Evolutionary conservation across 2,797 vertebrate genomes (phyloP).

Genomic region (Cheirogaleus major): DNA sequence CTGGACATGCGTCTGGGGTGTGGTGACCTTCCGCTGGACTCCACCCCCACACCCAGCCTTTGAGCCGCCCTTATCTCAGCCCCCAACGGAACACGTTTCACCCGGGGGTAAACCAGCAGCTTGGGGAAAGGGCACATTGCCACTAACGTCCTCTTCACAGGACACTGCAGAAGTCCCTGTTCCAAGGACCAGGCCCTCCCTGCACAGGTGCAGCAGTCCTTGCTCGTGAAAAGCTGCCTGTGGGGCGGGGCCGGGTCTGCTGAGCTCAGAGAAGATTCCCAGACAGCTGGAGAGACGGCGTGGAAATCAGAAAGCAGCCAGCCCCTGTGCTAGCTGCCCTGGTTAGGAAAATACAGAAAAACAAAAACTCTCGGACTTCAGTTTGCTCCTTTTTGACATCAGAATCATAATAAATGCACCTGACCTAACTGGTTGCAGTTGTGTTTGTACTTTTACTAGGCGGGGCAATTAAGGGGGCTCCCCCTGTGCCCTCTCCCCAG

Average conservation of each 20-base stretch:
- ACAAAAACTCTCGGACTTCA: not conserved
- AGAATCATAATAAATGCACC: not conserved
- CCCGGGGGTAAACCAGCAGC: not conserved
- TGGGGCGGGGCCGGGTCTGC: not conserved
- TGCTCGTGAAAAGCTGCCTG: not conserved
- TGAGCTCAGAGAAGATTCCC: not conserved
- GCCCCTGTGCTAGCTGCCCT: not conserved
- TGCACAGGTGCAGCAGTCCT: not conserved
- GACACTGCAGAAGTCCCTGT: not conserved
- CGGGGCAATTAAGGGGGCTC: too few relatives aligned
- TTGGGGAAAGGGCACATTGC: rapidly evolving
- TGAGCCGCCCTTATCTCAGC: not conserved
- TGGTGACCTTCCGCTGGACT: not conserved
- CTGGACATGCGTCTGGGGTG: too few relatives aligned
- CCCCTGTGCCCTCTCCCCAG: not conserved
- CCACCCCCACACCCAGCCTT: not conserved
- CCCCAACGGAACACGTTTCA: too few relatives aligned
- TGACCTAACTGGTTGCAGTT: not conserved
- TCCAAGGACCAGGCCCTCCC: not conserved
- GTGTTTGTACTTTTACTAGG: not conserved
- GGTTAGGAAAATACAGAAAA: not conserved
- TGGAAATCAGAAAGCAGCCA: not conserved
- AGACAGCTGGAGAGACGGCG: not conserved
- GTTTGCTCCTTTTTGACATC: not conserved
- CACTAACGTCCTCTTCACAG: not conserved